phyloP scores from a whole-genome alignment of 2,797 vertebrate species.

The Gymnopithys bicolor region DNA sequence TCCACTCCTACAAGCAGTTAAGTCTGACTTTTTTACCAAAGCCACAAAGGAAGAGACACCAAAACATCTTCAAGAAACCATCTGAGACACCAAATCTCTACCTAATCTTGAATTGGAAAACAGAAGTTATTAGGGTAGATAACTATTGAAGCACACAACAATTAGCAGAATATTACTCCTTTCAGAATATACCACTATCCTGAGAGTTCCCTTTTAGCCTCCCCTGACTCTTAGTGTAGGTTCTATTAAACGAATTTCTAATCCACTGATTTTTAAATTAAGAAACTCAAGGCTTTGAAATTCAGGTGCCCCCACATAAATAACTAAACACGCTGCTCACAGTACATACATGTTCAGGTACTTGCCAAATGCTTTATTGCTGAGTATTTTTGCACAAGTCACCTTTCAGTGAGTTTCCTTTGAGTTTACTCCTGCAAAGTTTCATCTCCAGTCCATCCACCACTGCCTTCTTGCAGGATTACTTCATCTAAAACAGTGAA shows the following conservation, averaged over 20 bases:
- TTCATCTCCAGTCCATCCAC: background rate
- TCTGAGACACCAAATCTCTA: background rate
- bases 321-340: background rate
- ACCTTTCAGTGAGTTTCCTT: background rate
- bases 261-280: background rate
- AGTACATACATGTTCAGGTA: background rate
- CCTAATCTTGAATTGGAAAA: background rate
- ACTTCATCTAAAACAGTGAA: background rate
- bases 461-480: background rate
- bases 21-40: background rate
- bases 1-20: background rate
- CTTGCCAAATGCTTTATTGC: background rate
- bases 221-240: accelerated
- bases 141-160: background rate
- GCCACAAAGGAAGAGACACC: background rate
- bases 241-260: background rate
- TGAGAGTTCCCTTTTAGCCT: background rate
- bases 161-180: background rate
- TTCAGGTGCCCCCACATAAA: background rate
- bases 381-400: background rate
- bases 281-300: background rate
- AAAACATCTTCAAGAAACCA: background rate
- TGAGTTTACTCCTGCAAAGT: background rate
- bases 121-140: background rate
- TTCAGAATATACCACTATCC: background rate